Base-by-base conservation (phyloP, 2,888 invertebrate genomes). In the Eutolmus rufibarbis region DNA sequence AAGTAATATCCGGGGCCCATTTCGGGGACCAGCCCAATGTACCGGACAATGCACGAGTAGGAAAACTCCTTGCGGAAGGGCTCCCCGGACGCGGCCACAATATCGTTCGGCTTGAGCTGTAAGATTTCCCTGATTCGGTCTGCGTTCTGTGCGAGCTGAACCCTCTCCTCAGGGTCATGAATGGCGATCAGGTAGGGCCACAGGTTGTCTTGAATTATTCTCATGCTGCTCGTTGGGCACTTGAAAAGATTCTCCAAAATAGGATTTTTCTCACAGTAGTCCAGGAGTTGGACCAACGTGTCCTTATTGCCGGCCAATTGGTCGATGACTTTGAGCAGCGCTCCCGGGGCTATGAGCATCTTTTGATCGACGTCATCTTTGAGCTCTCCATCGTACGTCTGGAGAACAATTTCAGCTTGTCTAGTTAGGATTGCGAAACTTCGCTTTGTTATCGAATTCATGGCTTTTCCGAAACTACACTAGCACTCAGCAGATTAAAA, bases 141-240 rank as follows among this genome's bases (percentile, higher is more conserved):
- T 66, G 90, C 90, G 89, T 94, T 92, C 88, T 91, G 92, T 19
- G 93, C 93, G 43, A 95, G 91, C 51, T 92, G 92, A 2, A 94
- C 91, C 88, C 94, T 92, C 86, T 94, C 94, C 89, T 93, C 92
- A 5, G 94, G 94, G 81, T 93, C 93, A 23, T 91, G 89, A 87
- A 95, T 93, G 16, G 94, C 93, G 81, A 93, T 93, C 66, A 95
- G 90, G 90, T 92, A 94, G 56, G 93, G 93, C 93, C 94, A 94
- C 74, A 94, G 89, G 81, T 91, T 91, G 82, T 91, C 90, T 16
- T 89, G 46, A 14, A 92, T 91, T 86, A 78, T 87, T 28, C 89
- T 88, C 31, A 92, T 89, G 89, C 90, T 89, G 43, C 87, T 88
- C 56, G 88, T 88, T 2, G 90, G 90, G 87, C 91, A 91, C 89